A percentile compares a stretch with the other conserved stretches of the same genome.
Evolutionary conservation across 2,888 invertebrate species (phyloP).

Genomic region (Ctena decussata): DNA sequence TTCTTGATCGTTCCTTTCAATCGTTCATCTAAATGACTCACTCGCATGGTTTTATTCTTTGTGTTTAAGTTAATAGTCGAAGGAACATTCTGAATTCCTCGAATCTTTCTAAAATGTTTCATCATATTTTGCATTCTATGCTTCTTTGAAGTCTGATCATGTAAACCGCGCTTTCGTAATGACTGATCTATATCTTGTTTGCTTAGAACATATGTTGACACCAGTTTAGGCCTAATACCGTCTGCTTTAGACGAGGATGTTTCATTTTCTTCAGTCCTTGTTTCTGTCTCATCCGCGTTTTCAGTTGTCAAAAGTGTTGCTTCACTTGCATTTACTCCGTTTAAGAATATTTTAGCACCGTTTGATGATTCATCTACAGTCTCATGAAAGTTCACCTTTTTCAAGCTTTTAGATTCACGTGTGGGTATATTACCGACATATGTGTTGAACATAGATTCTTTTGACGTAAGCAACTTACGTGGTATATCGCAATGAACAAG

Average conservation of each 20-base stretch:
- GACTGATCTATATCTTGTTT: not conserved
- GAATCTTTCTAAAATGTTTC: constrained; percentile 2
- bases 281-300: too few relatives aligned
- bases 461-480: not conserved
- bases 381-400: not conserved
- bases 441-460: not conserved
- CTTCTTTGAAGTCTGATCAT: not conserved
- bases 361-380: not conserved
- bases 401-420: not conserved
- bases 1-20: not conserved
- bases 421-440: not conserved
- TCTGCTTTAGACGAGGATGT: not conserved
- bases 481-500: not conserved
- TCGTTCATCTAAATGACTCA: not conserved
- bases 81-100: not conserved
- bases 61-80: not conserved
- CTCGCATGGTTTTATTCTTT: not conserved
- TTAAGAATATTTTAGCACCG: too few relatives aligned
- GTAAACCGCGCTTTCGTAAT: not conserved
- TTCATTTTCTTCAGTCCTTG: not conserved
- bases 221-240: not conserved
- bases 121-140: not conserved
- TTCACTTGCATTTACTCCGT: not conserved
- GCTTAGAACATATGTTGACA: not conserved
- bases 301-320: not conserved